phyloP scores from a whole-genome alignment of 2,113 vertebrate genomes.

The Bubo bubo region DNA sequence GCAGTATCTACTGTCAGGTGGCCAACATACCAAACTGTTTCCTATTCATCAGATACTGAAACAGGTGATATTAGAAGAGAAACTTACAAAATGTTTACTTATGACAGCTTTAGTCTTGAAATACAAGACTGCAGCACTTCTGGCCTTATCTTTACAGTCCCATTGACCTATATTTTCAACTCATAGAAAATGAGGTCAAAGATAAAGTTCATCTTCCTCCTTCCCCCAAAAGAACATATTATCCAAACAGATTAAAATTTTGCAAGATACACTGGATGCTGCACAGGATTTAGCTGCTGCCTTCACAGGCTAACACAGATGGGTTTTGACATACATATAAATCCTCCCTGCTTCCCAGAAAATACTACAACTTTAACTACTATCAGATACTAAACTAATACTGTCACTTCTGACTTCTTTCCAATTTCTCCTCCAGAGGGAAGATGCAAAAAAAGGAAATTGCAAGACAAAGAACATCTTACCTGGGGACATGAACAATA shows the following conservation, averaged over 20 bases:
- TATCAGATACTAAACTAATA: background rate
- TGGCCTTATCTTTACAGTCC: background rate
- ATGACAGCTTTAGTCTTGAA: background rate
- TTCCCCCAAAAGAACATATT: background rate
- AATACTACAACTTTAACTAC: background rate
- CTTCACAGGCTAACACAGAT: background rate
- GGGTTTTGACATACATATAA: background rate
- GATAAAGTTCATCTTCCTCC: background rate
- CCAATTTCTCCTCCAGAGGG: background rate
- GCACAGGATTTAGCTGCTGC: background rate
- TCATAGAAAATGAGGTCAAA: background rate
- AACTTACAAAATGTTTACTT: background rate
- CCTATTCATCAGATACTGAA: background rate
- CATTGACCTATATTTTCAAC: background rate
- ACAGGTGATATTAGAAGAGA: background rate
- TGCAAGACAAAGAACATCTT: background rate
- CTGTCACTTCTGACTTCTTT: background rate
- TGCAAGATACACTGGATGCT: background rate
- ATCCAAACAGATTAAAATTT: background rate
- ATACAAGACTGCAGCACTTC: background rate
- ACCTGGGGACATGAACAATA: background rate
- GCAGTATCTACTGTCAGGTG: background rate
- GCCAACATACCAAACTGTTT: background rate
- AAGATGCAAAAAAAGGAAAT: background rate
- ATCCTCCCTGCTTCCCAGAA: background rate